phyloP scores from a whole-genome alignment of 2,888 invertebrate genomes.

The Caenorhabditis panamensis region DNA sequence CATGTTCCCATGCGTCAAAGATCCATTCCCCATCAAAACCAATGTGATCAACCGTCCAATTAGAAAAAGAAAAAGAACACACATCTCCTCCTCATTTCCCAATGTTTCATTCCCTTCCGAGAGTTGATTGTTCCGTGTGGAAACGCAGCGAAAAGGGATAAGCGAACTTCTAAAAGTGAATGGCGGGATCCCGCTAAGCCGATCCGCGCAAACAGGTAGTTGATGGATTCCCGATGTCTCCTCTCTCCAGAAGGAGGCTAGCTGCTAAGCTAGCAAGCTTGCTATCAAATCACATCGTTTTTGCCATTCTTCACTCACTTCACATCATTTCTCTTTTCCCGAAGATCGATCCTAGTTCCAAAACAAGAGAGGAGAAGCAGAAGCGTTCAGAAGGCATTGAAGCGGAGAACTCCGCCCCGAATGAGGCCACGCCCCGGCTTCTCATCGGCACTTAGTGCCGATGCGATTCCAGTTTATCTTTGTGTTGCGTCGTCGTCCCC shows the following conservation, averaged over 20 bases:
- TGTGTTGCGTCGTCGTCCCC: constrained; percentile 33
- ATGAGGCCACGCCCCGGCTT: constrained; percentile 17
- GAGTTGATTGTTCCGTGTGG: constrained; percentile 1
- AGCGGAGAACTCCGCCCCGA: constrained; percentile 31
- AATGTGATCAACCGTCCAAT: no score
- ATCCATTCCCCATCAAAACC: no score
- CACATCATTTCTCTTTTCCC: no score
- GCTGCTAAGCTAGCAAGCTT: neutral
- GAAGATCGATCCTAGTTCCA: no score
- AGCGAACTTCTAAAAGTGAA: constrained; percentile 42
- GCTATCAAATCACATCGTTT: constrained; percentile 41
- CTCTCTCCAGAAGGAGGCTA: neutral
- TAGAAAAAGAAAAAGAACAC: no score
- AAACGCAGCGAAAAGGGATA: neutral
- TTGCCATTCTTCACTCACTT: constrained; percentile 13
- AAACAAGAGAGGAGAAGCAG: no score
- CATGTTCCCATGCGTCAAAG: no score
- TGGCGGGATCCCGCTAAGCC: constrained; percentile 1
- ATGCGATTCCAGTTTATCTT: constrained; percentile 50
- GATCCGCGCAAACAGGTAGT: constrained; percentile 25
- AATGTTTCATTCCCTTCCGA: neutral
- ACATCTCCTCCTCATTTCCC: no score
- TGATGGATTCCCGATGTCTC: no score
- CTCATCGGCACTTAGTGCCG: constrained; percentile 46
- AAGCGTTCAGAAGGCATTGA: constrained; percentile 7